Conservation (phyloP, 2,113 vertebrate genomes). For the Rhizomys pruinosus region DNA sequence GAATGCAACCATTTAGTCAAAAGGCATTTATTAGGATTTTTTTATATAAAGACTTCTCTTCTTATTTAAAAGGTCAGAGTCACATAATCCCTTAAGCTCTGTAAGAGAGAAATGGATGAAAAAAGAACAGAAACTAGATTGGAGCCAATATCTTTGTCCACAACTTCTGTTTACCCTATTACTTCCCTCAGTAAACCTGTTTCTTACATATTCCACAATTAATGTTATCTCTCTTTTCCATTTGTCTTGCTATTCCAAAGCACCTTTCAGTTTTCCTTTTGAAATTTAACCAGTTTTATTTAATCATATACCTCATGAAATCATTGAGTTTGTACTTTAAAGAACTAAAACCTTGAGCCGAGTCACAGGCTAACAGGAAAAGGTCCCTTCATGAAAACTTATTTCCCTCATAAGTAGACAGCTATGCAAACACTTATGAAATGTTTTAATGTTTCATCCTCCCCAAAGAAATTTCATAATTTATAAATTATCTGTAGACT, state of each 20-base stretch:
- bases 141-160: too few relatives aligned
- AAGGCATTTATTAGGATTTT: neutral
- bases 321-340: neutral
- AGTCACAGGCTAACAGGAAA: neutral
- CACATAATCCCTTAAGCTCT: neutral
- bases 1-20: slow-evolving; percentile 4
- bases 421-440: neutral
- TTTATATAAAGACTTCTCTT: neutral
- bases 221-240: neutral
- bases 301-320: slow-evolving; percentile 7
- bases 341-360: slow-evolving; percentile 26
- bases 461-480: slow-evolving; percentile 37
- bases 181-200: neutral
- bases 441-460: neutral
- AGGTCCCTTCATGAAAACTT: neutral
- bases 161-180: neutral
- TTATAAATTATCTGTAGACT: neutral
- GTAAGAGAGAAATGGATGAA: neutral
- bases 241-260: slow-evolving; percentile 10
- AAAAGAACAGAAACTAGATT: too few relatives aligned
- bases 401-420: neutral
- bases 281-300: neutral
- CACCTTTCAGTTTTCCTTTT: slow-evolving; percentile 20
- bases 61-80: neutral
- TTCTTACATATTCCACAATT: neutral